Conservation (phyloP, 30 jellyfish, hydroid and myxozoan species). For the Chrysaora quinquecirrha region DNA sequence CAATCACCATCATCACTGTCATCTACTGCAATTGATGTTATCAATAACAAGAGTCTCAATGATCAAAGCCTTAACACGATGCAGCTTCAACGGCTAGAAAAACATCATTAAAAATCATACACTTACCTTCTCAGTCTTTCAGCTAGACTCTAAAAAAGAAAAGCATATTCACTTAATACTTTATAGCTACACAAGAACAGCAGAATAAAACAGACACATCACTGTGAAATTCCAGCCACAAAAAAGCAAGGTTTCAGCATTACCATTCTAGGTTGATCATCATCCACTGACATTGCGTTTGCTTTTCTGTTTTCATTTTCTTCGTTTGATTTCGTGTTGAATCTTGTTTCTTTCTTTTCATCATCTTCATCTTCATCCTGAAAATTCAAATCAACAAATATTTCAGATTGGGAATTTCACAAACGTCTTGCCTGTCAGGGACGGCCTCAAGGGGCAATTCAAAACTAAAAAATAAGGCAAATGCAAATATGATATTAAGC, state of each 20-base stretch:
- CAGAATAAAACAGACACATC: too few species aligned
- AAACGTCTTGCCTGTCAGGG: too few species aligned
- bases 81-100: too few species aligned
- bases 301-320: conserved; percentile 43
- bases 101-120: not conserved
- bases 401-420: too few species aligned
- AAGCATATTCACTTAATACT: not conserved
- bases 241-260: not conserved
- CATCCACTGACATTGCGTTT: conserved; percentile 41
- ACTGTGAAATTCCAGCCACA: not conserved
- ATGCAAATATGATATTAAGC: too few species aligned
- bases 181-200: too few species aligned
- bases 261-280: conserved; percentile 79
- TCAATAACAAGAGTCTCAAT: too few species aligned
- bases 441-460: too few species aligned
- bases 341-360: conserved; percentile 70
- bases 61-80: too few species aligned
- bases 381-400: not conserved
- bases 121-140: conserved; percentile 81
- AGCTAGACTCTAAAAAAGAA: conserved; percentile 74
- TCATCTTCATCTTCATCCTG: conserved; percentile 78
- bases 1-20: too few species aligned
- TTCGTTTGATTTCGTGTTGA: conserved; percentile 71
- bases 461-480: too few species aligned
- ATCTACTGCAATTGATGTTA: too few species aligned